phyloP scores from a whole-genome alignment of 2,888 invertebrate species.

The Emmelina monodactyla region DNA sequence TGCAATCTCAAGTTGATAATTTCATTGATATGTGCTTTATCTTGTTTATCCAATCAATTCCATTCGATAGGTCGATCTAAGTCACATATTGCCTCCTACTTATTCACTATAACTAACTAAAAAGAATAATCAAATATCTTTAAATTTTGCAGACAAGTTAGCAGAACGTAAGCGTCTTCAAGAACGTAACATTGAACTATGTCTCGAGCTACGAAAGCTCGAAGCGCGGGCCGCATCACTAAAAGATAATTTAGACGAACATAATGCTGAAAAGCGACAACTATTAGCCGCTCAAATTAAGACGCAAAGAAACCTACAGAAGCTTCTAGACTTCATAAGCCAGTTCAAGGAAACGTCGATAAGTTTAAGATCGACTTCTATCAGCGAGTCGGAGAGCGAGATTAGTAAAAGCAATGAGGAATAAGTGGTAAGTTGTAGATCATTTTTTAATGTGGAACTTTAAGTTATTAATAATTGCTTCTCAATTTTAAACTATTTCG shows the following conservation, averaged over 20 bases:
- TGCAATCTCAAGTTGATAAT: too few relatives aligned
- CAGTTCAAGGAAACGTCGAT: constrained; percentile 56
- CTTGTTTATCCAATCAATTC: too few relatives aligned
- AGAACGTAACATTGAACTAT: constrained; percentile 52
- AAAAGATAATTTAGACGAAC: constrained; percentile 53
- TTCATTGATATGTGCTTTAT: too few relatives aligned
- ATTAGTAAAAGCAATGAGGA: constrained; percentile 54
- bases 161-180: constrained; percentile 49
- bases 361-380: constrained; percentile 42
- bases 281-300: constrained; percentile 53
- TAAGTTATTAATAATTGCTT: too few relatives aligned
- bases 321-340: constrained; percentile 56
- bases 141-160: constrained; percentile 39
- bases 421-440: constrained; percentile 26
- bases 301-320: constrained; percentile 55
- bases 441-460: too few relatives aligned
- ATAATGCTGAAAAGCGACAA: constrained; percentile 52
- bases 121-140: background rate
- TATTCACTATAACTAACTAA: too few relatives aligned
- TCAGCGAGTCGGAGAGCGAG: constrained; percentile 50
- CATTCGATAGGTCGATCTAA: too few relatives aligned
- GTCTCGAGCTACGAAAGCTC: constrained; percentile 48
- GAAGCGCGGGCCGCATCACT: constrained; percentile 48
- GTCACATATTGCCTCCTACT: too few relatives aligned
- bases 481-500: too few relatives aligned